These are phyloP conservation scores for Crioceris asparagi DNA, from an alignment of 2,888 invertebrate genomes.

Conservation along the genomic window DNA sequence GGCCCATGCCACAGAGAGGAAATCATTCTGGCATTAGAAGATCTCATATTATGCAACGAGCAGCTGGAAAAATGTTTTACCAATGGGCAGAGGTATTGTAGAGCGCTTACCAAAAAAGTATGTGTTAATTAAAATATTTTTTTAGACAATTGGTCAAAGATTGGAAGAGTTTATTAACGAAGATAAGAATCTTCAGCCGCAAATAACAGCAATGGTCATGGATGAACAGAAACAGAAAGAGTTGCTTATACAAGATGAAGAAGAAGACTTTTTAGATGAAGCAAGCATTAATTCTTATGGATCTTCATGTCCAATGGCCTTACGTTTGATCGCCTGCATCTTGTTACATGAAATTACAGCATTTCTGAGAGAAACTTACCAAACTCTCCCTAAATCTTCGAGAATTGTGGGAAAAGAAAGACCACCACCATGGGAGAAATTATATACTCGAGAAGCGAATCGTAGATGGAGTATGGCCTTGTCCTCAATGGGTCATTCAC, in stretches of 20 bases:
- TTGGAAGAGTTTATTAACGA: conserved; percentile 82
- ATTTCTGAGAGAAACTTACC: conserved; percentile 93
- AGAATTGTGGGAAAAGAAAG: conserved; percentile 51
- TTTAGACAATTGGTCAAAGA: conserved; percentile 51
- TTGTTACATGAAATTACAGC: conserved; percentile 94
- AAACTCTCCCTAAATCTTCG: conserved; percentile 58
- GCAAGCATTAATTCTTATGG: conserved; percentile 50
- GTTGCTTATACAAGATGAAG: conserved; percentile 73
- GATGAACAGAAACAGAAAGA: conserved; percentile 74
- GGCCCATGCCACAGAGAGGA: conserved; percentile 44
- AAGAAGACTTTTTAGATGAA: conserved; percentile 97
- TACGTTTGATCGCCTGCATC: conserved; percentile 87
- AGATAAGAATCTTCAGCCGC: conserved; percentile 62
- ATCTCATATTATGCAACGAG: conserved; percentile 66
- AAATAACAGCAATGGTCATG: conserved; percentile 53
- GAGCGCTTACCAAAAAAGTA: background rate
- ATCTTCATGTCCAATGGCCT: conserved; percentile 75
- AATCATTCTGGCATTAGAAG: conserved; percentile 34
- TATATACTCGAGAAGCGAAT: conserved; percentile 72
- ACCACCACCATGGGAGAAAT: conserved; percentile 71
- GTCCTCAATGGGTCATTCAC: conserved; percentile 91
- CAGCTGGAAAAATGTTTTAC: conserved; percentile 95
- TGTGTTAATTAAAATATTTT: background rate
- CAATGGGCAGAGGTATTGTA: conserved; percentile 80
- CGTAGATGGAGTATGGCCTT: conserved; percentile 93